A percentile compares a stretch with the other conserved stretches of the same genome.
These are phyloP conservation scores for Electrona antarctica DNA, from an alignment of 2,113 vertebrate species.

Conservation along the genomic window DNA sequence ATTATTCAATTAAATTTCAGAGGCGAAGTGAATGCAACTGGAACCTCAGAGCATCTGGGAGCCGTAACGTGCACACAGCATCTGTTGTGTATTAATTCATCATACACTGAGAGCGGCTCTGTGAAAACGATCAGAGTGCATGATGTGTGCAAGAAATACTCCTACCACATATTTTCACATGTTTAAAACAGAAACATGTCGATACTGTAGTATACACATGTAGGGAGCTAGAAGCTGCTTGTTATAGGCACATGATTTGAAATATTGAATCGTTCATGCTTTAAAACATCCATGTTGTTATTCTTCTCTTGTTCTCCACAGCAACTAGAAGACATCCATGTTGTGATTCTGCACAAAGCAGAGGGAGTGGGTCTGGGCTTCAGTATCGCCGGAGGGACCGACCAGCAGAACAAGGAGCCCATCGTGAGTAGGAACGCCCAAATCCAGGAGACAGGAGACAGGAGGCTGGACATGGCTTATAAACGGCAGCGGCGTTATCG, in stretches of 20 bases:
- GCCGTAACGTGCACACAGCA: conserved; percentile 18
- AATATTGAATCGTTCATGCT: conserved; percentile 2
- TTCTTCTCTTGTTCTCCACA: conserved; percentile 61
- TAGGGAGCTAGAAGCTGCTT: not conserved
- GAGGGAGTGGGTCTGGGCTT: conserved; percentile 91
- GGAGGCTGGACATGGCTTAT: no score
- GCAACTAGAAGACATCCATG: conserved; percentile 90
- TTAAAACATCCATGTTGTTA: conserved; percentile 12
- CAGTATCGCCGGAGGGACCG: conserved; percentile 90
- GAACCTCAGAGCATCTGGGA: conserved; percentile 35
- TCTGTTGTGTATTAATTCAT: conserved; percentile 40
- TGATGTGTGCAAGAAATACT: not conserved
- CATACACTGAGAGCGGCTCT: conserved; percentile 13
- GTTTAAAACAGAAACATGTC: not conserved
- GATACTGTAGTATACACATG: not conserved
- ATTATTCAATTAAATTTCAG: no score
- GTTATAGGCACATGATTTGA: not conserved
- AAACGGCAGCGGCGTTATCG: no score
- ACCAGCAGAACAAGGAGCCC: conserved; percentile 88
- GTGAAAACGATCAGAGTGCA: conserved; percentile 10
- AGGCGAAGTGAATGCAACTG: no score
- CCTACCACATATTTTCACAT: not conserved
- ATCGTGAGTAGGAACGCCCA: conserved; percentile 81
- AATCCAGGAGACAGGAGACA: no score
- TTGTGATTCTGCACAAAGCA: conserved; percentile 93